Base-by-base conservation (phyloP, 2,888 invertebrate species). In the Anthrax anthrax region DNA sequence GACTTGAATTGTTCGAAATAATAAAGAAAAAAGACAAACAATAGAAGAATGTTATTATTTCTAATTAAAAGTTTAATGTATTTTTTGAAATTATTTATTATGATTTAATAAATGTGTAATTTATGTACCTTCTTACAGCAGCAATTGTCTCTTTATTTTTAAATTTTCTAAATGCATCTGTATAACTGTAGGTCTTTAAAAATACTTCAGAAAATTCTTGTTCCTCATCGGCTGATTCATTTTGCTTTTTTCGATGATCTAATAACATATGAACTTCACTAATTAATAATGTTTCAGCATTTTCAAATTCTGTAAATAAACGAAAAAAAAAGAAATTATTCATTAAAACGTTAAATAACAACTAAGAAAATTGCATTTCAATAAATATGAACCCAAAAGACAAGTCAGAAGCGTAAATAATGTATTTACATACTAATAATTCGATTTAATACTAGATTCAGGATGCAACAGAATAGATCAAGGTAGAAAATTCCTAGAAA, bases 201-300 rank as follows among this genome's bases (percentile, higher is more conserved):
- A 98, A 98, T 10, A 97, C 96, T 67, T 96, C 96, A 0, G 95
- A 94, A 64, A 98, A 86, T 67, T 97, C 96, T 67, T 96, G 96
- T 62, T 95, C 92, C 59, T 98, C 98, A 63, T 98, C 97, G 3
- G 94, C 92, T 29, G 88, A 91, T 69, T 98, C 97, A 67, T 96
- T 97, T 69, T 97, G 96, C 34, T 88, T 86, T 67, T 96, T 95
- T 45, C 98, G 78, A 69, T 98, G 96, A 63, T 97, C 95, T 58
- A 98, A 68, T 57, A 98, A 72, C 88, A 98, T 92, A 63, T 88
- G 87, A 0, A 92, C 92, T 72, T 92, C 92, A 3, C 95, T 95
- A 63, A 96, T 94, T 45, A 98, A 72, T 47, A 98, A 71, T 0
- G 98, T 96, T 71, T 98, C 97, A 2, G 95, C 94, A 72, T 90